These are phyloP conservation scores for Sebastes hopkinsi DNA, from an alignment of 2,797 vertebrate species.

Conservation along the genomic window DNA sequence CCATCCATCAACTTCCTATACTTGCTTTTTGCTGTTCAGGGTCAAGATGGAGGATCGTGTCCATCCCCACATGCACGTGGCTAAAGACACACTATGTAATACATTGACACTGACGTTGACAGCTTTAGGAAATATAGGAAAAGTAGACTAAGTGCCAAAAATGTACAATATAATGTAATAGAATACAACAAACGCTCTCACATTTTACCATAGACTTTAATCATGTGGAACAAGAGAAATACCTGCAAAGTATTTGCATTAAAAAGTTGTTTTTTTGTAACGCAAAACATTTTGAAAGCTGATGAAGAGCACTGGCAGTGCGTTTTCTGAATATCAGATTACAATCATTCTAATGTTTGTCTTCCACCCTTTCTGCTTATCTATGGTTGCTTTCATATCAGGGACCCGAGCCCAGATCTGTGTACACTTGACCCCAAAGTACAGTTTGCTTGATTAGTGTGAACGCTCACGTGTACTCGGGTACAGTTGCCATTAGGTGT, in stretches of 20 bases:
- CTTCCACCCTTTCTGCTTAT: background rate
- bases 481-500: no score
- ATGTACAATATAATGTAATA: background rate
- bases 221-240: background rate
- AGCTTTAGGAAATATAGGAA: background rate
- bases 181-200: background rate
- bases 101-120: background rate
- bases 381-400: no score
- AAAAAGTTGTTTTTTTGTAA: background rate
- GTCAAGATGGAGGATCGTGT: background rate
- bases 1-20: conserved; percentile 10
- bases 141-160: background rate
- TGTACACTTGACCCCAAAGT: no score
- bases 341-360: background rate
- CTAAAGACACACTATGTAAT: background rate
- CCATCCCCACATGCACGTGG: background rate
- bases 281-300: background rate
- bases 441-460: accelerated
- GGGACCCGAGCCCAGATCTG: no score
- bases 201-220: background rate
- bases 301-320: background rate
- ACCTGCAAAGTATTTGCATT: background rate
- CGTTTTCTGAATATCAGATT: background rate
- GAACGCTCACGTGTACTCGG: no score
- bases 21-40: background rate